Evolutionary conservation across 2,888 invertebrate species (phyloP), one percentile per base, ranked within the genome.

Genomic region (Trilocha varians): DNA sequence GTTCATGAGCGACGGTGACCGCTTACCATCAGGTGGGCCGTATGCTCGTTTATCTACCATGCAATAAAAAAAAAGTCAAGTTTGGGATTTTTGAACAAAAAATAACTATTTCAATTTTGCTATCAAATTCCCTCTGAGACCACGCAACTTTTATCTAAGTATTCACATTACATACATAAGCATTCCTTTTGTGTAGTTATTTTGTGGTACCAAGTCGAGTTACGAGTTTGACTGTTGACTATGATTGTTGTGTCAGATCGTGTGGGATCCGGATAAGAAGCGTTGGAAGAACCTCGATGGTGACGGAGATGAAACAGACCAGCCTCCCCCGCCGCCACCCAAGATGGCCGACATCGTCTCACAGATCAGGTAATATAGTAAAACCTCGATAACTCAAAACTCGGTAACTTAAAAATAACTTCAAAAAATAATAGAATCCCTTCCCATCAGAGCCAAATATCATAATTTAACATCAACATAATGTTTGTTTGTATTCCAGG

Each of bases 261-360:
- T 97, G 41, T 98, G 97, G 97, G 96, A 97, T 85, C 87, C 91
- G 43, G 91, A 91, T n/a, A 90, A 88, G 62, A 94, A 96, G 69
- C 89, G 90, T 54, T 98, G 97, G 97, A 88, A 91, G 39, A 94
- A 97, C 80, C 89, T 90, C 35, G 94, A 94, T 68, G 92, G 89
- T 17, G 91, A 90, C 49, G 90, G 87, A 5, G 89, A 88, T 16
- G 90, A 86, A 40, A 33, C 44, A 46, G 59, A 57, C 33, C 57
- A 62, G 48, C 70, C 72, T 47, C 74, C 78, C 48, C 72, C 77
- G 47, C 75, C 78, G 48, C 70, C 61, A 50, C 55, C 62, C 46
- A 36, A 17, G 35, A 33, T 47, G 43, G 25, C 50, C 8, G 53
- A 46, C 42, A 51, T 47, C 41, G 37, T 49, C 38, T 44, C 44